phyloP scores from a whole-genome alignment of 30 jellyfish, hydroid and myxozoan genomes.

The Pelagia noctiluca region DNA sequence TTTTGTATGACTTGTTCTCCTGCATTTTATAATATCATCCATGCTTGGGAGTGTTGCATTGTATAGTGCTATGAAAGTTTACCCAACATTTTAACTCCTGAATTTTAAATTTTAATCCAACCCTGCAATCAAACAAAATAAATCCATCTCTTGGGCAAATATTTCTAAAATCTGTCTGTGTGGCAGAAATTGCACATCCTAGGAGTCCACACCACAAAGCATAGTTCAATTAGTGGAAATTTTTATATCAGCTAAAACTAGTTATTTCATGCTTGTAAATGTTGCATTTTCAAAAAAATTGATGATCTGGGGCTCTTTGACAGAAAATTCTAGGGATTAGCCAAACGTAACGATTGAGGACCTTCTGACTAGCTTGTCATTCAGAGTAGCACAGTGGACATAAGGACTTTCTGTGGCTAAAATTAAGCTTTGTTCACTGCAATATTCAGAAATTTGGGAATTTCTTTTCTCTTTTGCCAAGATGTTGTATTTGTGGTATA shows the following conservation, averaged over 20 bases:
- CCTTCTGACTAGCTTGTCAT: neutral
- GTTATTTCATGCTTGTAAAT: conserved; percentile 1
- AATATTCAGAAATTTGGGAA: neutral
- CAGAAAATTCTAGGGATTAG: conserved; percentile 1
- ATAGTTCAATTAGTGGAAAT: neutral
- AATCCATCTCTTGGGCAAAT: neutral
- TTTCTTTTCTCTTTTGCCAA: neutral
- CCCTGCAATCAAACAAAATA: neutral
- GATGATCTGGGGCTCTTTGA: neutral
- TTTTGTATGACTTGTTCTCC: neutral
- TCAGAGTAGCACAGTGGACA: neutral
- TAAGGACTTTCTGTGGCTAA: neutral
- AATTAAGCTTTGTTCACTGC: neutral
- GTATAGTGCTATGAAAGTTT: neutral
- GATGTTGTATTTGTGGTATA: neutral
- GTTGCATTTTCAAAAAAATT: neutral
- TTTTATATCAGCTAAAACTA: neutral
- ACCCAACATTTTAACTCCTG: neutral
- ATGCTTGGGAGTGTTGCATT: neutral
- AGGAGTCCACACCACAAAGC: neutral
- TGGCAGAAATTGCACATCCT: neutral
- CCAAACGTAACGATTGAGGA: neutral
- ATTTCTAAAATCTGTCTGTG: neutral
- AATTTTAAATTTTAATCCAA: too few species aligned
- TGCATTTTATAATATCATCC: neutral